Evolutionary conservation across 1,140 invertebrate genomes (phyloP), one percentile per base, ranked within the genome.

Genomic region (Lasioglossum baleicum): DNA sequence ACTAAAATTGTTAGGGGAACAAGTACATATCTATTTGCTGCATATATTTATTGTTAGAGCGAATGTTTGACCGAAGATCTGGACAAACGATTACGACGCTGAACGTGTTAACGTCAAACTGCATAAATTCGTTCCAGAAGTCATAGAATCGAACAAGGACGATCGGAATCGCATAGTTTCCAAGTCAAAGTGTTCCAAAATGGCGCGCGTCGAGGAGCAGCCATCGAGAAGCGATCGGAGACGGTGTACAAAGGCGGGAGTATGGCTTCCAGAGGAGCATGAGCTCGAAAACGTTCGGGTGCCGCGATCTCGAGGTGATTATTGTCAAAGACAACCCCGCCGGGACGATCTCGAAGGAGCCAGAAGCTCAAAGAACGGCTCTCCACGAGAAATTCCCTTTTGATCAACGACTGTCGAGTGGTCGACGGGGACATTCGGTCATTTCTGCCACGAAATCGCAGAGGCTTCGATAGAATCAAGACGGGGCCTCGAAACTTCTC

Each of bases 401-500:
- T 83, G 82, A 85, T 80, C 76, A 73, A 60, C 65, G 68, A 56
- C 48, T 51, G 77, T 80, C 83, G 68, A 84, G 82, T 81, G 82
- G 68, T 35, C 51, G 51, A 31, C 20, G 56, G 22, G 61, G 48
- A 78, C 42, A 10, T 22, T 42, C 17, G 22, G n/a, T 6, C 22
- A 8, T 63, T n/a, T 31, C 20, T 35, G 35, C 3, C 35, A 20
- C 35, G 2, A 44, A 17, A 64, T 60, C 64, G 40, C 44, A 31
- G n/a, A 8, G 35, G 22, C 17, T 63, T 7, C 44, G 22, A 13
- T 20, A 7, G 31, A 48, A 44, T 5, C 8, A 1, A 1, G 44
- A 44, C 44, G 26, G 26, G 26, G 26, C 26, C 26, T 26, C 26
- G 26, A 26, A 26, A 26, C 26, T 26, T 26, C 44, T 10, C 2